Percentiles rank a stretch among this genome's conserved stretches.
phyloP scores from a whole-genome alignment of 2,797 vertebrate species.

The Anableps anableps region DNA sequence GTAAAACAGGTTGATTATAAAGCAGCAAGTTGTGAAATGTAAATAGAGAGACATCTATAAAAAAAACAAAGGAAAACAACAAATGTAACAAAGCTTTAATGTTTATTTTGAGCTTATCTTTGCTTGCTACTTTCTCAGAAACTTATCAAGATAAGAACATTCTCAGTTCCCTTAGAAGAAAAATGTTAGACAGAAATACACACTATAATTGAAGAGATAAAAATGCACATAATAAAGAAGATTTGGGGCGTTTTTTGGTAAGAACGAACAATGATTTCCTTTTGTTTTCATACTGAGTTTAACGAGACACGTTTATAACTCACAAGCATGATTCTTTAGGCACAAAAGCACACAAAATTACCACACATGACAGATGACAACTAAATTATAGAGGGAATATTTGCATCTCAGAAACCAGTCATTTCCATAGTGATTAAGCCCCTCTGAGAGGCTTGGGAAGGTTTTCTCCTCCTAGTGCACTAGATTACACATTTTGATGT shows the following conservation, averaged over 20 bases:
- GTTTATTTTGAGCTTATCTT: neutral
- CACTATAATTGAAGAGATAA: neutral
- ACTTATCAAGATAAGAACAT: neutral
- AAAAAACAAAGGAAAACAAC: neutral
- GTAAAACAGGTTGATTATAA: neutral
- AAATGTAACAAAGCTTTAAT: neutral
- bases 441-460: conserved; percentile 28
- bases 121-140: neutral
- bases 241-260: neutral
- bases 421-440: conserved; percentile 67
- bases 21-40: neutral
- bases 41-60: neutral
- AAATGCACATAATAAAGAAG: neutral
- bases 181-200: neutral
- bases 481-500: conserved; percentile 37
- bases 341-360: conserved; percentile 9
- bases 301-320: neutral
- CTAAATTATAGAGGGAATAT: conserved; percentile 34
- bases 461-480: conserved; percentile 40
- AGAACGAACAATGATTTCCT: neutral
- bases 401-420: conserved; percentile 48
- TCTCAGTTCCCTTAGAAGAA: neutral
- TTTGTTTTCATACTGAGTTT: conserved; percentile 1
- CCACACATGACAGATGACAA: conserved; percentile 32
- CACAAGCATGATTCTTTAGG: neutral